These are phyloP conservation scores for Dolichotis patagonum DNA, from an alignment of 2,113 vertebrate species.

Conservation along the genomic window DNA sequence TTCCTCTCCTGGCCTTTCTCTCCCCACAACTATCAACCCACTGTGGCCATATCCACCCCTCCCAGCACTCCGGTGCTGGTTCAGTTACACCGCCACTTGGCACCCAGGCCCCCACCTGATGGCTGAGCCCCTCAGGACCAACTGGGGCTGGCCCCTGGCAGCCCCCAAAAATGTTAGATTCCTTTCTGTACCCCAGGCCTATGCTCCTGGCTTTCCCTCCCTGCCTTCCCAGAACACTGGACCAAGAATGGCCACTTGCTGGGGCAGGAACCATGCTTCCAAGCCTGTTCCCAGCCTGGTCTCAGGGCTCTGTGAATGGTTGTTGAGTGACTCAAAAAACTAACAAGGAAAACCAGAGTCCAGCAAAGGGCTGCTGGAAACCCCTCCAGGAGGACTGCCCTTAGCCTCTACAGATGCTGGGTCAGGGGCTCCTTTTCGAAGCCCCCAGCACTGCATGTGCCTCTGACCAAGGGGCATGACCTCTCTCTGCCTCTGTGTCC, in stretches of 20 bases:
- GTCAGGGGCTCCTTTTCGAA: accelerated
- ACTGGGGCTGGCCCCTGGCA: not conserved
- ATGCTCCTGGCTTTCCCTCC: not conserved
- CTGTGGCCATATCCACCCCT: accelerated
- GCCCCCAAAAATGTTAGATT: accelerated
- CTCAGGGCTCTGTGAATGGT: no score
- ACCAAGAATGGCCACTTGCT: not conserved
- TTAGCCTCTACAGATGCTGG: accelerated
- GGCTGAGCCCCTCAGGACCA: not conserved
- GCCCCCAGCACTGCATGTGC: not conserved
- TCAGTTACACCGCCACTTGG: not conserved
- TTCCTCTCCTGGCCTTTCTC: not conserved
- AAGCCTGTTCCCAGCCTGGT: accelerated
- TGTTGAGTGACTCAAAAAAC: not conserved
- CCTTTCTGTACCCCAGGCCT: not conserved
- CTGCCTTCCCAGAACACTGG: not conserved
- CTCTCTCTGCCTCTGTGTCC: not conserved
- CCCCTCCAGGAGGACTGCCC: not conserved
- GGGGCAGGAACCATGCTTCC: accelerated
- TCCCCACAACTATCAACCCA: not conserved
- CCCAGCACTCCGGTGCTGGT: not conserved
- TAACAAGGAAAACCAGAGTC: no score
- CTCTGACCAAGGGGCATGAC: not conserved
- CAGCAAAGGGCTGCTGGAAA: not conserved
- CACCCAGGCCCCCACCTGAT: not conserved